Percentiles rank a stretch among this genome's conserved stretches.
Conservation (phyloP, 2,888 invertebrate genomes). For the Bembecia ichneumoniformis region DNA sequence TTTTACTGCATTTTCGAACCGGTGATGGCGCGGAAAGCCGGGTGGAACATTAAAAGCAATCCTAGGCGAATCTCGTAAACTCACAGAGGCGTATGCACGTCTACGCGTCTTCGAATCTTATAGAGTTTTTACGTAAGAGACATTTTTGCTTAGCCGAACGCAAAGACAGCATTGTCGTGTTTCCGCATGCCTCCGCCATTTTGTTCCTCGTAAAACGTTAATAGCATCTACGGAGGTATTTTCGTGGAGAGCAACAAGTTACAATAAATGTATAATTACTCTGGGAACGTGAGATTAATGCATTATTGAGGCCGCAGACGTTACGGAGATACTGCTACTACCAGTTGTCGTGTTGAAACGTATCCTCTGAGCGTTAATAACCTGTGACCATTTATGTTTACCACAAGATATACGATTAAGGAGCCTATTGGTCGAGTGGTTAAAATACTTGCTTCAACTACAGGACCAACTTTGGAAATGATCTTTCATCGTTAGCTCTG, state of each 20-base stretch:
- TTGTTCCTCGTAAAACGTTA: slow-evolving; percentile 65
- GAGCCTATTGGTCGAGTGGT: too few relatives aligned
- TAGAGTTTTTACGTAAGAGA: slow-evolving; percentile 17
- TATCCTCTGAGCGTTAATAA: too few relatives aligned
- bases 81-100: slow-evolving; percentile 12
- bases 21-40: slow-evolving; percentile 31
- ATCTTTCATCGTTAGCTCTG: too few relatives aligned
- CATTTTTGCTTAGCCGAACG: slow-evolving; percentile 14
- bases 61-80: slow-evolving; percentile 49
- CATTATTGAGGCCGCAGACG: not conserved
- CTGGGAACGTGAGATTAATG: slow-evolving; percentile 19
- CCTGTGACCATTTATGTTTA: too few relatives aligned
- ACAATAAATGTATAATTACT: slow-evolving; percentile 58
- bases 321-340: too few relatives aligned
- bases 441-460: too few relatives aligned
- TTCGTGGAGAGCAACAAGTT: slow-evolving; percentile 57
- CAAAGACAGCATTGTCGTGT: slow-evolving; percentile 17
- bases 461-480: too few relatives aligned
- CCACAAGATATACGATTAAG: too few relatives aligned
- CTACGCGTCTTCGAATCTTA: slow-evolving; percentile 16
- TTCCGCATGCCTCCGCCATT: slow-evolving; percentile 46
- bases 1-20: too few relatives aligned
- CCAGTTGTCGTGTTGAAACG: too few relatives aligned
- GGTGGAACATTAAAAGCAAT: slow-evolving; percentile 57
- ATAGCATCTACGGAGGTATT: slow-evolving; percentile 46